Evolutionary conservation across 2,888 invertebrate species (phyloP), one percentile per base, ranked within the genome.

Genomic region (Drosophila rellima): DNA sequence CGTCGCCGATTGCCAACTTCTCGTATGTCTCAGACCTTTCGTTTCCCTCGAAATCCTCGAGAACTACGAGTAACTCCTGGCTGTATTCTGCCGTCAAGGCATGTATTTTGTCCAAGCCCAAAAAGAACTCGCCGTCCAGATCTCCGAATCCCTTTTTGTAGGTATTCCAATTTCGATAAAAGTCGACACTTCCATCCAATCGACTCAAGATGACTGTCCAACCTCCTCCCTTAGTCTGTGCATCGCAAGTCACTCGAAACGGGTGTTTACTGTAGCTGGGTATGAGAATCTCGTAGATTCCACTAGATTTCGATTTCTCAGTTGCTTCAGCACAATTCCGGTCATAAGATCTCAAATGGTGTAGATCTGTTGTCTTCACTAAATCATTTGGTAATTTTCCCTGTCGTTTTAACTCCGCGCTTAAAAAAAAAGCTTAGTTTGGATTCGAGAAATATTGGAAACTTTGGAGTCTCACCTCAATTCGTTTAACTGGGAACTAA

Each of bases 61-160:
- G 47, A 17, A 18, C 13, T 10, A 47, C 31, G 13, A 29, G 47
- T 1, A 47, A 47, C 11, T 47, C 47, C 2, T 47, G 47, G 3
- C 47, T 47, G 7, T 26, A 31, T 17, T 47, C 47, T 17, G 47
- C 1, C 6, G 47, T 47, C 31, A 47, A 7, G 0, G 47, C 47
- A 6, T 47, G 47, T 5, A 47, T 47, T 31, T 47, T 47, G 31
- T 47, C 29, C 31, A 47, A 31, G 1, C 47, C 47, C 17, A 47
- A 31, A 6, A 47, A 47, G 31, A 47, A 47, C n/a, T 47, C 47
- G n/a, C 47, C 47, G 18, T 47, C 47, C 11, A 47, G 17, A 31
- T 47, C 47, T 18, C 47, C 47, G 11, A 47, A 47, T 31, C 47
- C 47, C 17, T 31, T 47, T 31, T 47, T 47, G 7, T 17, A 47